Conservation (phyloP, 2,888 invertebrate genomes). For the Bellardia pandia region DNA sequence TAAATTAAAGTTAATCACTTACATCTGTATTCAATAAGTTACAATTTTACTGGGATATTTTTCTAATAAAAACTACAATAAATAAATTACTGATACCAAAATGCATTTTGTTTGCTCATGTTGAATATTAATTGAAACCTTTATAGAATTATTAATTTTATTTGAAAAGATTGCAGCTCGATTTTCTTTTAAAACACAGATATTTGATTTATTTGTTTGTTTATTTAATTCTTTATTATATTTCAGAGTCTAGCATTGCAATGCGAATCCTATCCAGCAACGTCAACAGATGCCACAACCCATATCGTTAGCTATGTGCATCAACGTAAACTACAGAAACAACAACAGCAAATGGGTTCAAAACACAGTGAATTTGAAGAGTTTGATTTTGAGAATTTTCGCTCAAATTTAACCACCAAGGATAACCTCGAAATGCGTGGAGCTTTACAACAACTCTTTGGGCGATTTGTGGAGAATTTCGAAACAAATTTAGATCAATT, state of each 20-base stretch:
- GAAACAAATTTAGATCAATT: constrained; percentile 74
- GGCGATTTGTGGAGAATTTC: constrained; percentile 76
- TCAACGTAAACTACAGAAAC: constrained; percentile 68
- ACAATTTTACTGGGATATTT: constrained; percentile 16
- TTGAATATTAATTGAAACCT: constrained; percentile 42
- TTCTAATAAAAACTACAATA: constrained; percentile 6
- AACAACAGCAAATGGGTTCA: constrained; percentile 18
- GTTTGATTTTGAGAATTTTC: constrained; percentile 78
- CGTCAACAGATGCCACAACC: constrained; percentile 70
- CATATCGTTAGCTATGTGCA: constrained; percentile 79
- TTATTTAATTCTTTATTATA: background rate
- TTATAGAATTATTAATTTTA: background rate
- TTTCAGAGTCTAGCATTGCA: constrained; percentile 47
- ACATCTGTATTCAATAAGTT: constrained; percentile 39
- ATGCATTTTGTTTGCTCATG: constrained; percentile 5
- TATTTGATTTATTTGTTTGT: constrained; percentile 4
- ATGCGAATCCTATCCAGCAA: constrained; percentile 61
- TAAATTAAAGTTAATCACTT: background rate
- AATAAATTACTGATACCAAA: constrained; percentile 3
- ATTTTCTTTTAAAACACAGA: background rate
- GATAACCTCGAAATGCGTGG: constrained; percentile 74
- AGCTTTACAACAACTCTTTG: constrained; percentile 75
- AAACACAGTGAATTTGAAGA: constrained; percentile 74
- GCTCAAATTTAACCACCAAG: constrained; percentile 54
- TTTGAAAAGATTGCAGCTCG: background rate